Percentiles rank a stretch among this genome's conserved stretches.
Evolutionary conservation across 2,888 invertebrate genomes (phyloP).

Genomic region (Ceramica pisi): DNA sequence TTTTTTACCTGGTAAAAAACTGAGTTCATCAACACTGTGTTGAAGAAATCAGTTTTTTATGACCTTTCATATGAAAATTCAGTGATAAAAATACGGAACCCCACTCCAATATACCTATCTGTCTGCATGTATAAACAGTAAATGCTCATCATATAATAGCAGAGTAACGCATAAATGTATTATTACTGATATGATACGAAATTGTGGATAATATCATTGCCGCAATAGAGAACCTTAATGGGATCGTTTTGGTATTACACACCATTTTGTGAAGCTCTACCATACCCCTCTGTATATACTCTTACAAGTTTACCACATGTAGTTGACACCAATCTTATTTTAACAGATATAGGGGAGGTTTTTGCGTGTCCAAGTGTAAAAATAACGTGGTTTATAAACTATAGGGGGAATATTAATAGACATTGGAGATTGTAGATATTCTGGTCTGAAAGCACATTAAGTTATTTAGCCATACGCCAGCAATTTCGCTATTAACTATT

Average conservation of each 20-base stretch:
- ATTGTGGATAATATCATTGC: conserved; percentile 85
- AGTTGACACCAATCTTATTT: conserved; percentile 23
- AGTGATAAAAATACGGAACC: conserved; percentile 38
- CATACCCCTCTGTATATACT: conserved; percentile 63
- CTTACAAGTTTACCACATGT: conserved; percentile 58
- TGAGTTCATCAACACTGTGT: not conserved
- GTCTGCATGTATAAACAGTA: conserved; percentile 47
- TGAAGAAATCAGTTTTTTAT: too few relatives aligned
- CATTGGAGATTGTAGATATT: conserved; percentile 64
- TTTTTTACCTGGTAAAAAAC: not conserved
- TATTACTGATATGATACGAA: conserved; percentile 80
- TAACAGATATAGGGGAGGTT: not conserved
- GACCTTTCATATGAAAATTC: not conserved
- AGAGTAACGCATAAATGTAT: conserved; percentile 75
- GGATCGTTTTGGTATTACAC: conserved; percentile 77
- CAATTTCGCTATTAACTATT: conserved; percentile 83
- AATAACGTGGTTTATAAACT: conserved; percentile 48
- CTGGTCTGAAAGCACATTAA: conserved; percentile 77
- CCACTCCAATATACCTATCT: conserved; percentile 11
- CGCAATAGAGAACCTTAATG: conserved; percentile 82
- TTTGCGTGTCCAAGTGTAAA: conserved; percentile 5
- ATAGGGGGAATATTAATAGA: conserved; percentile 70
- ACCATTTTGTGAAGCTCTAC: conserved; percentile 70
- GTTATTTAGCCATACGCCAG: conserved; percentile 85
- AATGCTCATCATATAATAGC: conserved; percentile 69